Base-by-base conservation (phyloP, 2,113 vertebrate species). In the Lanius ludovicianus region DNA sequence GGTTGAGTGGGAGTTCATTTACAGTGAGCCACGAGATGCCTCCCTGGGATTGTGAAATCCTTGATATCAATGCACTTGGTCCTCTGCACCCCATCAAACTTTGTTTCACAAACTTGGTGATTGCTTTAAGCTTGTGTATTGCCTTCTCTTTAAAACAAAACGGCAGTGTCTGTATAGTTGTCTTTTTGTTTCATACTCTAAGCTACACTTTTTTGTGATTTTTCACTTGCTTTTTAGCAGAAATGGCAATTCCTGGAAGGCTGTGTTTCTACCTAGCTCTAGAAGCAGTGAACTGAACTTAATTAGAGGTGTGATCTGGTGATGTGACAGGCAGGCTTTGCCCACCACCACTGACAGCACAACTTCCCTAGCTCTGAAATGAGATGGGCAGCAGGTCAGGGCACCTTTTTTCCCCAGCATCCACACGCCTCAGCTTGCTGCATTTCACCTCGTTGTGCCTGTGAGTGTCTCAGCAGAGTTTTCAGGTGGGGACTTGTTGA, bases 1-100 rank as follows among this genome's bases (percentile, higher is more conserved):
- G 44, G 10, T 13, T 78, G 80, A 92, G 92, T 95, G 73, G 94
- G 92, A 89, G 89, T 81, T 95, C 68, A 13, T 67, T 89, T 71
- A 44, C 33, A n/a, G 42, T 4, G 21, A 11, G 0, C 59, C 1
- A 3, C 31, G 46, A 82, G 59, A 50, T 80, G 30, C 33, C 60
- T 78, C 56, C 77, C 62, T 70, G 83, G 35, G 35, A 10, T 41
- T 90, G 56, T 35, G 71, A 87, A 93, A 92, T 39, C 60, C 76
- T 80, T 14, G 30, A 39, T 63, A 81, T 44, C 68, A n/a, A 3
- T 59, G 84, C 39, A 37, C 13, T 42, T 33, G 19, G 28, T 90
- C 27, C 24, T 81, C 70, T 75, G 74, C 28, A 49, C 14, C 24
- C 30, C 64, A 44, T 69, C 52, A 81, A 39, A 42, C 42, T 89